These are phyloP conservation scores for Nasonovia ribisnigri DNA, from an alignment of 2,888 invertebrate species.

Conservation along the genomic window DNA sequence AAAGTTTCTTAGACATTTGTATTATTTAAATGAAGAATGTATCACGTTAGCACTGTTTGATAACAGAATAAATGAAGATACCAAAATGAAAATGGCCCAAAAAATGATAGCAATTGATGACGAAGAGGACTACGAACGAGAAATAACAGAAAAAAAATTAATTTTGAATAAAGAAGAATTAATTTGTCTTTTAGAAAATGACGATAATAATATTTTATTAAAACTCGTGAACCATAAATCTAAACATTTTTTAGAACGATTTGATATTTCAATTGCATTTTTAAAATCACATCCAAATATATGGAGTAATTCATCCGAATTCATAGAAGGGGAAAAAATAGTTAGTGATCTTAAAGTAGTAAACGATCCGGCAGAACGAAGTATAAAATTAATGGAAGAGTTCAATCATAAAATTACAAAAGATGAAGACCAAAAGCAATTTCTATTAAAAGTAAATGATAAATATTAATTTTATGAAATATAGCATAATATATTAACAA, in stretches of 20 bases:
- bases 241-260: neutral
- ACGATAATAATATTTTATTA: neutral
- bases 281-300: slow-evolving; percentile 5
- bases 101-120: neutral
- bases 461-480: neutral
- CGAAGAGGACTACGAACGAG: neutral
- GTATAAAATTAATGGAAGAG: slow-evolving; percentile 3
- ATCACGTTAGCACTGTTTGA: neutral
- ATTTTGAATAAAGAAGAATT: too few species aligned
- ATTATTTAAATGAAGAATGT: neutral
- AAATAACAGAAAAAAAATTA: too few species aligned
- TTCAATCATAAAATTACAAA: too few species aligned
- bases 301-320: too few species aligned
- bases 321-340: too few species aligned
- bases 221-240: too few species aligned
- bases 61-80: neutral
- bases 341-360: neutral
- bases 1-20: neutral
- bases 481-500: neutral
- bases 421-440: slow-evolving; percentile 10
- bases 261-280: neutral
- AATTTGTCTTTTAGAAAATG: neutral
- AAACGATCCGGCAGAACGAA: neutral
- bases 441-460: neutral
- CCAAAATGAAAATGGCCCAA: neutral